These are phyloP conservation scores for Ranitomeya imitator DNA, from an alignment of 2,113 vertebrate genomes.

Conservation along the genomic window DNA sequence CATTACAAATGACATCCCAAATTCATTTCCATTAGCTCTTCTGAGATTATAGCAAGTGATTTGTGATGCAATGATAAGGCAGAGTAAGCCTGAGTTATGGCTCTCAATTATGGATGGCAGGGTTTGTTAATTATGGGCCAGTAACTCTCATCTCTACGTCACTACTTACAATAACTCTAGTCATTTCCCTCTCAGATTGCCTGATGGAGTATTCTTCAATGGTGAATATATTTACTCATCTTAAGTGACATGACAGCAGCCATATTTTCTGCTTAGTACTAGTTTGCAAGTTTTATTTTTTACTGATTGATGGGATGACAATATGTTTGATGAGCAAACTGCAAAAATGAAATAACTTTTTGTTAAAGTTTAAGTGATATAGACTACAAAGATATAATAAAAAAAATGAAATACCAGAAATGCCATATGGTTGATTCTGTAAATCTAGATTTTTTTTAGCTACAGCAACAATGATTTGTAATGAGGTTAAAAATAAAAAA, in stretches of 20 bases:
- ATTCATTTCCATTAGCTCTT: conserved; percentile 50
- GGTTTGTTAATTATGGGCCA: conserved; percentile 51
- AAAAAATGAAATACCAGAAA: not conserved
- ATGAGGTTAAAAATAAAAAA: not conserved
- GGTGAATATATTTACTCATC: conserved; percentile 7
- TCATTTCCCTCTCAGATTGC: conserved; percentile 22
- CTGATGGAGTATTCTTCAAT: conserved; percentile 4
- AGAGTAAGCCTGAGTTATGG: conserved; percentile 42
- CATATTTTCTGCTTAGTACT: conserved; percentile 27
- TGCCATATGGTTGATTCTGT: not conserved
- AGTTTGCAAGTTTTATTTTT: conserved; percentile 10
- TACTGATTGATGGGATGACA: conserved; percentile 16
- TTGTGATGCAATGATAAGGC: conserved; percentile 54
- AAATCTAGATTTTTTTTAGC: not conserved
- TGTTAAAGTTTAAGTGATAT: not conserved
- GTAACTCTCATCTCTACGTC: conserved; percentile 49
- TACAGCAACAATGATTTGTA: not conserved
- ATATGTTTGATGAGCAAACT: not conserved
- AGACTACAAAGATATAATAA: not conserved
- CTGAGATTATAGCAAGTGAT: conserved; percentile 37
- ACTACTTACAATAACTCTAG: conserved; percentile 42
- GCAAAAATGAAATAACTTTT: not conserved
- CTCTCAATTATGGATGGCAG: conserved; percentile 48
- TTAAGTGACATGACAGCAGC: conserved; percentile 6
- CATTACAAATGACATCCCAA: conserved; percentile 41